These are phyloP conservation scores for Otolemur garnettii DNA, from an alignment of 2,113 vertebrate genomes.

Conservation along the genomic window DNA sequence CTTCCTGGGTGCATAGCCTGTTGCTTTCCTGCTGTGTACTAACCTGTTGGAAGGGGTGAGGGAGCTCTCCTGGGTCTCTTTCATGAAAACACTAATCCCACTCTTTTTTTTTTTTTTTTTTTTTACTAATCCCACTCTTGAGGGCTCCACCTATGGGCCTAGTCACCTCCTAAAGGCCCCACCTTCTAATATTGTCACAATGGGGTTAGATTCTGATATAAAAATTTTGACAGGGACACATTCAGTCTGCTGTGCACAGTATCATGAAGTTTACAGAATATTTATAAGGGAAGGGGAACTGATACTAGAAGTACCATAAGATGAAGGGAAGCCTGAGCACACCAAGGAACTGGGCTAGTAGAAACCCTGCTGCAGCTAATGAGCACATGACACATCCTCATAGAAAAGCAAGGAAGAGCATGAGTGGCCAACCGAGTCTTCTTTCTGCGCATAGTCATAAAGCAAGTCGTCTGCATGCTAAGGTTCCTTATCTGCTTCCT, in stretches of 20 bases:
- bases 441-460: not conserved
- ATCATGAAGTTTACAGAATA: not conserved
- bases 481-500: not conserved
- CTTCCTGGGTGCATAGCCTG: not conserved
- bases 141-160: not conserved
- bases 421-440: not conserved
- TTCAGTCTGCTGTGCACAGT: not conserved
- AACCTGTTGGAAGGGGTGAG: not conserved
- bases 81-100: not conserved
- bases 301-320: not conserved
- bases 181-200: not conserved
- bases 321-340: not conserved
- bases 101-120: not conserved
- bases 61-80: not conserved
- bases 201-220: not conserved
- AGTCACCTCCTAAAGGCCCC: not conserved
- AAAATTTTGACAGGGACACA: not conserved
- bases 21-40: not conserved
- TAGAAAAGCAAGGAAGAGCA: not conserved
- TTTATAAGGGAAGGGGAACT: not conserved
- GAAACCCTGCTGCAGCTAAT: not conserved
- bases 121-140: not conserved
- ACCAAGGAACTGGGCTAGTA: not conserved
- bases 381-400: not conserved
- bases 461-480: not conserved